A percentile compares a stretch with the other conserved stretches of the same genome.
Evolutionary conservation across 1,140 invertebrate species (phyloP).

Genomic region (Phortica variegata): DNA sequence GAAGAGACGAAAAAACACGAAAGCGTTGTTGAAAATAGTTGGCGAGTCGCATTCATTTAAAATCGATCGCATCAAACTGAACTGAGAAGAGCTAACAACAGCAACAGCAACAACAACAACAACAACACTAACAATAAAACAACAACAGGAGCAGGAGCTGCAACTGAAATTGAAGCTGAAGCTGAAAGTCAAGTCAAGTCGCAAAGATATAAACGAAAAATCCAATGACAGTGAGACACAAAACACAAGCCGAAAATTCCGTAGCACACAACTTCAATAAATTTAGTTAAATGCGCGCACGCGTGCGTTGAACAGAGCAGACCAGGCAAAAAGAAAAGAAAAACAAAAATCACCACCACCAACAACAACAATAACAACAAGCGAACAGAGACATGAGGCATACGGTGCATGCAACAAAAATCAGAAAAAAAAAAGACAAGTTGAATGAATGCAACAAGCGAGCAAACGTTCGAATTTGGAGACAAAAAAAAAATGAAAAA

Average conservation of each 20-base stretch:
- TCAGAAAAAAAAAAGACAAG: conserved; percentile 1
- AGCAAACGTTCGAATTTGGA: too few relatives aligned
- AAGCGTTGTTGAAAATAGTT: conserved; percentile 8
- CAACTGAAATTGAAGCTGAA: conserved; percentile 9
- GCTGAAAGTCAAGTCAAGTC: too few relatives aligned
- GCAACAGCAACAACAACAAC: conserved; percentile 13
- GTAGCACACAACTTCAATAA: conserved; percentile 50
- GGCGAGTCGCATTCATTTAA: conserved; percentile 32
- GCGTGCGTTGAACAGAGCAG: conserved; percentile 40
- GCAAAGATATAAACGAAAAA: conserved; percentile 7
- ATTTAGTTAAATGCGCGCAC: conserved; percentile 55
- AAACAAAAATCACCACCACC: conserved; percentile 6
- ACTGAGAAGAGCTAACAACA: conserved; percentile 2
- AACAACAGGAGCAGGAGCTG: conserved; percentile 12
- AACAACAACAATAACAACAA: conserved; percentile 1
- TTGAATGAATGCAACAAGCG: conserved; percentile 2
- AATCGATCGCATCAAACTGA: conserved; percentile 43
- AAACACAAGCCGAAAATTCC: conserved; percentile 52
- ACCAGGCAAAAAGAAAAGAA: too few relatives aligned
- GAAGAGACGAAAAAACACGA: conserved; percentile 14
- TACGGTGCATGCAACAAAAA: conserved; percentile 2
- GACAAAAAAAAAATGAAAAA: background rate
- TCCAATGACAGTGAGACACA: conserved; percentile 48
- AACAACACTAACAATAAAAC: conserved; percentile 33
- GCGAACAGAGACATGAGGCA: conserved; percentile 5